Base-by-base conservation (phyloP, 2,888 invertebrate species). In the Dryadula phaetusa region DNA sequence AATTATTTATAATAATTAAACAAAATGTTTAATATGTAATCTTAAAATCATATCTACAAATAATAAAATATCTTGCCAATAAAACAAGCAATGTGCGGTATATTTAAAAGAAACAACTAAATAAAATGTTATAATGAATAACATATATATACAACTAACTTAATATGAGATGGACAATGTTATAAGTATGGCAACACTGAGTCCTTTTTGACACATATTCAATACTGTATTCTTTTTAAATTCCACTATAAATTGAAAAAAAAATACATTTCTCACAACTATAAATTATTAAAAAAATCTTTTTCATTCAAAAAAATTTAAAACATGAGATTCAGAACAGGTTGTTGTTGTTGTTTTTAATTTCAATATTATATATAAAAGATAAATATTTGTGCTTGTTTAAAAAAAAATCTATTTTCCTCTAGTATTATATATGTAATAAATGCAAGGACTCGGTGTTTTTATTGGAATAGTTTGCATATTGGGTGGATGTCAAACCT, bases 401-500 rank as follows among this genome's bases (percentile, higher is more conserved):
- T 16, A 10, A 16, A 16, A 16, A 52, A 12, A 16, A 16, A 32
- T 3, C 4, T 28, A 4, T 10, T 12, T 12, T 37, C 37, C 2
- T 37, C 37, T 37, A 37, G 10, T 37, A 12, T 28, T 28, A 28
- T 5, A 32, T 28, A 49, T 28, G 7, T 25, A 37, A 40, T 56
- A 56, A 56, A 40, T 56, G 40, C 56, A 40, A 44, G 60, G 60
- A 60, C 60, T 60, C 60, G 28, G 28, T 60, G 60, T 60, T 42
- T 6, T 6, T 32, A 18, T 3, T 28, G 44, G 8, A 44, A 60
- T 32, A 18, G n/a, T 12, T 28, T 47, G 37, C 47, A 56, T 60
- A 67, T 22, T 64, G 46, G 58, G 60, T 22, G 28, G 47, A 64
- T 25, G 62, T 34, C 78, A 76, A 76, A 77, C 73, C 76, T 78